Evolutionary conservation across 2,113 vertebrate genomes (phyloP), one percentile per base, ranked within the genome.

Genomic region (Alaudala cheleensis): DNA sequence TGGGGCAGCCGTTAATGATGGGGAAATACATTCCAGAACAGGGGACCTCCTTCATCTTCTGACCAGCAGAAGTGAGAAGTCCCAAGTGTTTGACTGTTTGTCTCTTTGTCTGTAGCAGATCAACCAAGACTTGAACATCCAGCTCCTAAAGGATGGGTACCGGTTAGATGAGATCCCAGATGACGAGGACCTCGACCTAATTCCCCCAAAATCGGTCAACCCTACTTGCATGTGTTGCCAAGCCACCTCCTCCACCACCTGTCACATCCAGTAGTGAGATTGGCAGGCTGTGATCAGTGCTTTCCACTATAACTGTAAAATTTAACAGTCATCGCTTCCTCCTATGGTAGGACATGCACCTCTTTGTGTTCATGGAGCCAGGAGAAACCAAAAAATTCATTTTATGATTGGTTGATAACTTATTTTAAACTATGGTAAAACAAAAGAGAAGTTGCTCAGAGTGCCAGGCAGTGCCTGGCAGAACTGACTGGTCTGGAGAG

Each of bases 151-250:
- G 97, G 99, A 99, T 18, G 99, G 99, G 42, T 99, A 99, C 97
- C 99, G 99, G 91, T 98, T 99, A 95, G 99, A 99, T 9, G 99
- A 99, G 98, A 99, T 99, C 96, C 99, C 99, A 0, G 99, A 99
- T 3, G 99, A 99, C 0, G 99, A 99, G 93, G 99, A 99, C 98
- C 98, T 99, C 90, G 99, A 99, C 97, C 98, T 99, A 92, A 99
- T 99, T 61, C 99, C 99, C 29, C 99, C 99, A 33, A 99, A 99
- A 96, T 99, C 99, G 0, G 99, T 99, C 95, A 99, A 99, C 98
- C 99, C 99, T 65, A 99, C 99, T 94, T 99, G 99, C 99, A 99
- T 99, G 98, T 99, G 99, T 97, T 99, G 99, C 98, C 99, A 99
- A 98, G 99, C 99, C 93, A 99, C 99, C 72, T 99, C 99, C 96